These are phyloP conservation scores for Labeo rohita DNA, from an alignment of 2,113 vertebrate genomes.

Conservation along the genomic window DNA sequence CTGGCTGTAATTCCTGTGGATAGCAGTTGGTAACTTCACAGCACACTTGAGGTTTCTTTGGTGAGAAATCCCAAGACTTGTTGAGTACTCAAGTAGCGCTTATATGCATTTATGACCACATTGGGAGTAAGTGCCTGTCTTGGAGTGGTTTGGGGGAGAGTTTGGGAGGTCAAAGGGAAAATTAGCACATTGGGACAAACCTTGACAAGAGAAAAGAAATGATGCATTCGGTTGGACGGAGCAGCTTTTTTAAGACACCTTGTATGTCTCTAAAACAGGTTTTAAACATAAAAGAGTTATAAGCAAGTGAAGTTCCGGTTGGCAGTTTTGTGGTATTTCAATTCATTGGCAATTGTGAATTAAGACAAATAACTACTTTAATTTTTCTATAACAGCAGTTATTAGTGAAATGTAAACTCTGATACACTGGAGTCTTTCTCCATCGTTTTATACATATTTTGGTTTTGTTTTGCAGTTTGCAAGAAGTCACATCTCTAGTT, in stretches of 20 bases:
- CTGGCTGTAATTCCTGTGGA: background rate
- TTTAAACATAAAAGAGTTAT: background rate
- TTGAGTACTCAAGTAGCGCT: constrained; percentile 21
- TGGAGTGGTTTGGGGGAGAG: constrained; percentile 13
- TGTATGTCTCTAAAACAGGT: background rate
- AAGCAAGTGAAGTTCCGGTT: background rate
- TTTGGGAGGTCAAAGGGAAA: constrained; percentile 25
- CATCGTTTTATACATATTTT: background rate
- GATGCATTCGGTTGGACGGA: background rate
- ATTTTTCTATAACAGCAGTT: background rate
- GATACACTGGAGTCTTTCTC: background rate
- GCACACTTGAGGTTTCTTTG: constrained; percentile 6
- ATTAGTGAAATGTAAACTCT: background rate
- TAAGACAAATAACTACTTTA: too few species aligned
- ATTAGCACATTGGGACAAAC: constrained; percentile 19
- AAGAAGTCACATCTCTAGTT: background rate
- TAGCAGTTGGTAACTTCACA: background rate
- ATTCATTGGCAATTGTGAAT: background rate
- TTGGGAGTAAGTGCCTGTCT: constrained; percentile 24
- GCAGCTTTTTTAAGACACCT: too few species aligned
- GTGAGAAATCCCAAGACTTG: constrained; percentile 43
- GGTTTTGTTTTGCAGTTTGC: background rate
- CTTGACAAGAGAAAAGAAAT: constrained; percentile 36
- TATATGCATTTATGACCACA: constrained; percentile 25
- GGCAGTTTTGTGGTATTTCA: background rate